phyloP scores from a whole-genome alignment of 2,797 vertebrate species.

The Hylomyscus alleni region DNA sequence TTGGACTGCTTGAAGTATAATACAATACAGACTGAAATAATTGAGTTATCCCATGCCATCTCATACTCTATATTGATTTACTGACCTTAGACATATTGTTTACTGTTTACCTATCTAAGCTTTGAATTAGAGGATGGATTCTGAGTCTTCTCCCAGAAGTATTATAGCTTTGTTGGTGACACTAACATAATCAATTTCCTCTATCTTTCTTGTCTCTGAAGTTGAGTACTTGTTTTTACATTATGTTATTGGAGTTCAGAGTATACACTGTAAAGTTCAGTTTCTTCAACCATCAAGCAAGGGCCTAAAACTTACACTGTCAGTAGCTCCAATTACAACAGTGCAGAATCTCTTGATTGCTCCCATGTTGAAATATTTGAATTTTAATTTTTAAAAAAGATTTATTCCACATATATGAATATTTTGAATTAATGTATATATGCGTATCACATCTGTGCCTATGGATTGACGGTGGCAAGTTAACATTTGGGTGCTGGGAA shows the following conservation, averaged over 20 bases:
- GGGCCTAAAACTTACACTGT: background rate
- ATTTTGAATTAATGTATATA: background rate
- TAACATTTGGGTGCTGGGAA: background rate
- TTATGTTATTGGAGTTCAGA: background rate
- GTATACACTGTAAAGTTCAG: background rate
- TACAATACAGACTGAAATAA: background rate
- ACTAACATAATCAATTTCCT: background rate
- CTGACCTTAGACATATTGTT: background rate
- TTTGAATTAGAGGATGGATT: background rate
- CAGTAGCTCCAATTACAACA: background rate
- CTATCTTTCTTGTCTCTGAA: background rate
- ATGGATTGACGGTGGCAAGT: background rate
- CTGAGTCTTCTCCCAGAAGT: background rate
- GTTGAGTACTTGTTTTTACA: background rate
- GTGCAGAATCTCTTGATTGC: background rate
- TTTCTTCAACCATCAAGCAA: background rate
- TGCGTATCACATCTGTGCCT: background rate
- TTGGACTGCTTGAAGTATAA: background rate
- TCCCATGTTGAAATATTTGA: background rate
- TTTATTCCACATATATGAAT: background rate
- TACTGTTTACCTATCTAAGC: background rate
- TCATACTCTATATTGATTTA: background rate
- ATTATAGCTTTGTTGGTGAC: background rate
- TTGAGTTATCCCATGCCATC: background rate
- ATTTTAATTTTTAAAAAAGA: background rate